These are phyloP conservation scores for Xylota segnis DNA, from an alignment of 2,888 invertebrate species.

Conservation along the genomic window DNA sequence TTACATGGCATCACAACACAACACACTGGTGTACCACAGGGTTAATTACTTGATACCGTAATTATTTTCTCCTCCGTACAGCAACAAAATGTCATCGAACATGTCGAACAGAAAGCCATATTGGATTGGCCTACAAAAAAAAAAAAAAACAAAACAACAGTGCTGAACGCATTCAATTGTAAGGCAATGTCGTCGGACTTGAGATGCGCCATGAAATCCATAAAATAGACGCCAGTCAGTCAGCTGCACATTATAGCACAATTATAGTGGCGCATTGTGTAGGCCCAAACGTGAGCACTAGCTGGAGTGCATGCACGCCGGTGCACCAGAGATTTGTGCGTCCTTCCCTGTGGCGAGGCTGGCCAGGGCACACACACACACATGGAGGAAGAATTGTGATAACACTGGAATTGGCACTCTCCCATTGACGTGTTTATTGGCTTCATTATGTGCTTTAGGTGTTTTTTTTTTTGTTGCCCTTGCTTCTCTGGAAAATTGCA, in stretches of 20 bases:
- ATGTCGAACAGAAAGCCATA: conserved; percentile 30
- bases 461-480: conserved; percentile 38
- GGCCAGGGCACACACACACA: neutral
- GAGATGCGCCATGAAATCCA: conserved; percentile 52
- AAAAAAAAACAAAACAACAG: neutral
- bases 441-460: conserved; percentile 58
- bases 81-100: conserved; percentile 34
- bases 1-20: conserved; percentile 11
- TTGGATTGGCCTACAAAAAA: conserved; percentile 61
- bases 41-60: conserved; percentile 53
- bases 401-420: conserved; percentile 58
- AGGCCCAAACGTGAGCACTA: neutral
- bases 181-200: conserved; percentile 59
- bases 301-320: too few relatives aligned
- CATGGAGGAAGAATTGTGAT: conserved; percentile 38
- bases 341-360: conserved; percentile 47
- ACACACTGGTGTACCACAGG: conserved; percentile 40
- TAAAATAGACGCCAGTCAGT: conserved; percentile 47
- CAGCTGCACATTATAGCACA: conserved; percentile 49
- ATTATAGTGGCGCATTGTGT: conserved; percentile 41
- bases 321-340: conserved; percentile 47
- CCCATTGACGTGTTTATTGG: conserved; percentile 71
- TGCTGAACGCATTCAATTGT: conserved; percentile 31
- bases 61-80: conserved; percentile 41
- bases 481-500: conserved; percentile 34